Percentiles rank a stretch among this genome's conserved stretches.
These are phyloP conservation scores for Yponomeuta plumbellus DNA, from an alignment of 2,888 invertebrate species.

Conservation along the genomic window DNA sequence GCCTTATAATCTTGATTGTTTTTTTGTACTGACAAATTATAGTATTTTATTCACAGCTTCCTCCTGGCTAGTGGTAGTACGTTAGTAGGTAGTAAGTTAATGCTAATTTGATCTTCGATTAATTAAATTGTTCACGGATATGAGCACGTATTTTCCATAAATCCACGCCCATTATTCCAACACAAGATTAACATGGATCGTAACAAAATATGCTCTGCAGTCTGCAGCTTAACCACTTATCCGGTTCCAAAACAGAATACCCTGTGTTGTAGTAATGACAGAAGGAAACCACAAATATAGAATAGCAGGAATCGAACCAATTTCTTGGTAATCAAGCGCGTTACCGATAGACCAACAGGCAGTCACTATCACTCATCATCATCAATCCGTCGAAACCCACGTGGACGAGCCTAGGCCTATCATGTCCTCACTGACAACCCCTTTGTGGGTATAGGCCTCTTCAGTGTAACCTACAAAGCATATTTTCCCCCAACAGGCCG, in stretches of 20 bases:
- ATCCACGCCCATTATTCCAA: not conserved
- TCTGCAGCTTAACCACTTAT: no score
- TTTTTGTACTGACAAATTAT: not conserved
- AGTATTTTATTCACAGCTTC: not conserved
- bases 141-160: not conserved
- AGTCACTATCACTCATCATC: no score
- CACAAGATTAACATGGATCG: not conserved
- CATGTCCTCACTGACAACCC: no score
- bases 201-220: not conserved
- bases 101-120: not conserved
- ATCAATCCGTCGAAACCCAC: no score
- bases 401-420: no score
- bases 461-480: not conserved
- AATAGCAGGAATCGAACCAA: no score
- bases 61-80: not conserved
- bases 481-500: constrained; percentile 77
- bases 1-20: not conserved
- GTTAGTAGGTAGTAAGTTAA: not conserved
- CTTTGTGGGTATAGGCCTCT: no score
- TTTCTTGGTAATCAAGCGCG: no score
- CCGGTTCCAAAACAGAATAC: no score
- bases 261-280: no score
- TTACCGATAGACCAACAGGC: no score
- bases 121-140: not conserved
- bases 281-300: no score